Evolutionary conservation across 2,888 invertebrate species (phyloP), one percentile per base, ranked within the genome.

Genomic region (Cynaeus angustus): DNA sequence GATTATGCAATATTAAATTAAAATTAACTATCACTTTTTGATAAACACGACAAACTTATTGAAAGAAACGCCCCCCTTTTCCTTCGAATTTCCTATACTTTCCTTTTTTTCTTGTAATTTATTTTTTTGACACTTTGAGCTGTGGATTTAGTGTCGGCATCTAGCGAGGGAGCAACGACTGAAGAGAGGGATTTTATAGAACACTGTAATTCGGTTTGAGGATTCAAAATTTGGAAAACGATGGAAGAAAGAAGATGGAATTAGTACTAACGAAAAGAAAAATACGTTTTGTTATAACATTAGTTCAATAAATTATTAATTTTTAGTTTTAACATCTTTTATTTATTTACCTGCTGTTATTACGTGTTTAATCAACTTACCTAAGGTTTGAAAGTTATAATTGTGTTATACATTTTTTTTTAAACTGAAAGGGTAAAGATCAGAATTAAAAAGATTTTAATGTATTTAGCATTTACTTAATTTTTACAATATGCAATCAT

Each of bases 381-480:
- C 21, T 21, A 4, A 21, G 21, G 2, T 21, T 21, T 21, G 1
- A 21, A 21, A 21, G n/a, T n/a, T n/a, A n/a, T n/a, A n/a, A n/a
- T n/a, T 28, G 7, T 5, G 7, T 5, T 28, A 28, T 28, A 4
- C 9, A 7, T 2, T 33, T n/a, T 33, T 2, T 9, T 33, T 33
- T 9, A 33, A 33, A 7, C 7, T 46, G 52, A 13, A 26, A 64
- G 64, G 71, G 64, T 48, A 33, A 45, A 66, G 52, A 64, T 41
- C 72, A 74, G 71, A 81, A 80, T 79, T 81, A 82, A 84, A 85
- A 83, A 83, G 81, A 81, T 81, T 77, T 78, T 80, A 79, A 83
- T 84, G 83, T 84, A 84, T 83, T 84, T 83, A 85, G 84, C 84
- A 83, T 85, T 85, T 85, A 85, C 84, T 85, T 84, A 84, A 80